phyloP scores from a whole-genome alignment of 2,888 invertebrate species.

The Falcaria lacertinaria region DNA sequence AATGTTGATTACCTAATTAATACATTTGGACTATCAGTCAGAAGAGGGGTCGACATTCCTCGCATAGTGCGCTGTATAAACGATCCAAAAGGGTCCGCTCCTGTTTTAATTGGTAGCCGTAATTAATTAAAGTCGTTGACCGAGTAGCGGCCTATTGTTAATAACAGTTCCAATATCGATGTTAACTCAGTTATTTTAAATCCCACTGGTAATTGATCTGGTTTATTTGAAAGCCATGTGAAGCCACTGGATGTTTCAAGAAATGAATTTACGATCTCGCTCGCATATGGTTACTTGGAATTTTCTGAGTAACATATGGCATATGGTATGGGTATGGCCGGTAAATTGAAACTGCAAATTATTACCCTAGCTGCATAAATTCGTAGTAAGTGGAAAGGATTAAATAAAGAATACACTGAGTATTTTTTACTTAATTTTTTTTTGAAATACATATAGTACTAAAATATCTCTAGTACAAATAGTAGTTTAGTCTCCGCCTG shows the following conservation, averaged over 20 bases:
- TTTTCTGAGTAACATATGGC: not conserved
- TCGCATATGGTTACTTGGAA: not conserved
- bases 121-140: slow-evolving; percentile 51
- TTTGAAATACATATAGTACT: too few species aligned
- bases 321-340: not conserved
- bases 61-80: slow-evolving; percentile 8
- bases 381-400: not conserved
- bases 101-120: slow-evolving; percentile 42
- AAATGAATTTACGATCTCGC: not conserved
- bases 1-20: not conserved
- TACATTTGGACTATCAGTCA: not conserved
- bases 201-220: not conserved
- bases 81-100: slow-evolving; percentile 24
- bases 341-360: not conserved
- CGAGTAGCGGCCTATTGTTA: slow-evolving; percentile 34
- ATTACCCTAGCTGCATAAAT: not conserved
- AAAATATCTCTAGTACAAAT: too few species aligned
- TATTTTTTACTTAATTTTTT: too few species aligned
- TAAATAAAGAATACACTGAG: too few species aligned
- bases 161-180: slow-evolving; percentile 13
- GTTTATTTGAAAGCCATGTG: not conserved
- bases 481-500: too few species aligned
- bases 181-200: slow-evolving; percentile 6
- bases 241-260: not conserved
- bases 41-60: slow-evolving; percentile 2